Evolutionary conservation across 2,888 invertebrate genomes (phyloP), one percentile per base, ranked within the genome.

Genomic region (Microchrysa polita): DNA sequence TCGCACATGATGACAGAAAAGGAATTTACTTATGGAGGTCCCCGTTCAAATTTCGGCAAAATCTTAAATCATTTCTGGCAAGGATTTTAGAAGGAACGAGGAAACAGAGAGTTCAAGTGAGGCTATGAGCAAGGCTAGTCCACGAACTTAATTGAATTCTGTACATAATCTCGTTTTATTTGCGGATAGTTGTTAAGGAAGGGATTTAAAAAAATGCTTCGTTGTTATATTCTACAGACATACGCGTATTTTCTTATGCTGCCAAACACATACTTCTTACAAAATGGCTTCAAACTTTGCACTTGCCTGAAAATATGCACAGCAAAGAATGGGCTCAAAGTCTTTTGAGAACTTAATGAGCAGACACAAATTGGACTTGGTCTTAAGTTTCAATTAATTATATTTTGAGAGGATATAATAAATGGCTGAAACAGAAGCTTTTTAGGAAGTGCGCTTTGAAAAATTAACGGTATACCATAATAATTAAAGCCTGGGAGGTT

Each of bases 141-240:
- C 12, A 73, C 55, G 40, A 67, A 55, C 57, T 75, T 75, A 75
- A 75, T 75, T 75, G 69, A 75, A 75, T 75, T 75, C 53, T 57
- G n/a, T 14, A 75, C 73, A 75, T 75, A 73, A 75, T 73, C 73
- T 67, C 48, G 69, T 75, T 55, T 69, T 69, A 48, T 69, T 23
- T 63, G 57, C 57, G 20, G 61, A 42, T 18, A 73, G 67, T 73
- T 60, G 57, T 69, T 75, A 73, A 69, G 69, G 73, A 73, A 53
- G 73, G 48, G 55, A 73, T 75, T 75, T 63, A 75, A 75, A 73
- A 69, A 42, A 18, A 20, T 12, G 48, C 2, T 48, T 5, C 16
- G n/a, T n/a, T n/a, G n/a, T n/a, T n/a, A n/a, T n/a, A n/a, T n/a
- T n/a, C n/a, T n/a, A 9, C 7, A 42, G 42, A 7, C 7, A 42